Percentiles rank a stretch among this genome's conserved stretches.
phyloP scores from a whole-genome alignment of 2,888 invertebrate species.

The Drosophila mulleri region DNA sequence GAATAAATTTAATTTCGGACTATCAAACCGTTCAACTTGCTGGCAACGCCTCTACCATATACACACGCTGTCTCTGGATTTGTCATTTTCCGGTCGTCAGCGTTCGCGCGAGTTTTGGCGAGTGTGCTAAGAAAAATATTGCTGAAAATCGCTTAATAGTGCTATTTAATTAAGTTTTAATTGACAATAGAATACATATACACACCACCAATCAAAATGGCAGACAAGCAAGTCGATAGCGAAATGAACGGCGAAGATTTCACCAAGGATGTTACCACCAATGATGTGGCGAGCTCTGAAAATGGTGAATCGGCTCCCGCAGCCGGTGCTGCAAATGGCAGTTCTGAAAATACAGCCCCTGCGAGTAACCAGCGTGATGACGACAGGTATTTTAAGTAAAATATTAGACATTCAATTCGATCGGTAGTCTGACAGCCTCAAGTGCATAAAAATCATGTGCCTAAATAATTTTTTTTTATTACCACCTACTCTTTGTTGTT shows the following conservation, averaged over 20 bases:
- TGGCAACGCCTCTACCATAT: slow-evolving; percentile 66
- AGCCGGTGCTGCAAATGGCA: slow-evolving; percentile 84
- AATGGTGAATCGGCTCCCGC: slow-evolving; percentile 87
- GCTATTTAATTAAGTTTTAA: slow-evolving; percentile 61
- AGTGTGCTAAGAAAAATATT: slow-evolving; percentile 67
- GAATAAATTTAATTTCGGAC: not conserved
- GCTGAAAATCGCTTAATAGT: slow-evolving; percentile 50
- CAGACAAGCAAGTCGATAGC: slow-evolving; percentile 87
- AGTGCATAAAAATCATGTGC: slow-evolving; percentile 64
- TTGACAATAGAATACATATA: slow-evolving; percentile 51
- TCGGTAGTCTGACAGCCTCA: slow-evolving; percentile 22
- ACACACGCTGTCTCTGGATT: slow-evolving; percentile 70
- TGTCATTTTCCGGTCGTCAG: slow-evolving; percentile 85
- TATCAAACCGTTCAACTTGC: not conserved
- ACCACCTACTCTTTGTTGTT: slow-evolving; percentile 68
- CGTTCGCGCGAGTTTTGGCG: slow-evolving; percentile 79
- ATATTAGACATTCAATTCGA: slow-evolving; percentile 25
- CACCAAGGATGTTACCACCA: slow-evolving; percentile 89
- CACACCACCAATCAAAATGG: slow-evolving; percentile 83
- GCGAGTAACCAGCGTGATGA: slow-evolving; percentile 88
- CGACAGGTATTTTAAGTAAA: slow-evolving; percentile 88
- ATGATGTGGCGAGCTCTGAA: slow-evolving; percentile 84
- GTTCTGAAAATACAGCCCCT: slow-evolving; percentile 61
- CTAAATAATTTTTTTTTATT: slow-evolving; percentile 56
- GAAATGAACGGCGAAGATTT: slow-evolving; percentile 93